Evolutionary conservation across 2,113 vertebrate genomes (phyloP), one percentile per base, ranked within the genome.

Genomic region (Cinclus mexicanus): DNA sequence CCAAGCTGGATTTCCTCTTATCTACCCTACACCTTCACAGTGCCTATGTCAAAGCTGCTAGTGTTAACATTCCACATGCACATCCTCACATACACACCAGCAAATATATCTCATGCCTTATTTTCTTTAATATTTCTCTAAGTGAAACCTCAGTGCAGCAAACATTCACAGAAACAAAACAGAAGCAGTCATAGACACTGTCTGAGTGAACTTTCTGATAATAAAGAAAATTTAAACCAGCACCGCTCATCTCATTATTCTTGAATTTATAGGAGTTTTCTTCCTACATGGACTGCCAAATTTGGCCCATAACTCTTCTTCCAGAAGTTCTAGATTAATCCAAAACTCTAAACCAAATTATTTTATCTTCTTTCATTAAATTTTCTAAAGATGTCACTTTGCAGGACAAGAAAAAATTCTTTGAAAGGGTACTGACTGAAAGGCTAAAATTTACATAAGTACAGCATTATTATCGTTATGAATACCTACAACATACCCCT

Each of bases 401-500:
- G 74, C 33, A 94, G 53, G 83, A 76, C 42, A 89, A 90, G 41
- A 94, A 93, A 83, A 89, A 91, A 78, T 29, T 8, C 23, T 84
- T 91, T 76, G 20, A 23, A 82, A 95, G 83, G 31, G 42, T 84
- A 64, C 31, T 85, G 8, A n/a, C 44, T 76, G 39, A 96, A 97
- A 95, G 91, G 94, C 93, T 91, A 96, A 95, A 95, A 97, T 97
- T 93, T 95, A 83, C 91, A 79, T 95, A 82, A 93, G 50, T 85
- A 55, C 87, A 37, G 35, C 55, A 83, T 94, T 85, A 85, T 93
- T 93, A 89, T 89, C 53, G 55, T 94, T 94, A 83, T 95, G 90
- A 94, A 93, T 97, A 94, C 39, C 46, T 95, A 85, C 55, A 61
- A 71, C 57, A 87, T 61, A 93, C 25, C 23, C 28, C 70, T 93